These are phyloP conservation scores for Cydia pomonella DNA, from an alignment of 1,140 invertebrate genomes.

Conservation along the genomic window DNA sequence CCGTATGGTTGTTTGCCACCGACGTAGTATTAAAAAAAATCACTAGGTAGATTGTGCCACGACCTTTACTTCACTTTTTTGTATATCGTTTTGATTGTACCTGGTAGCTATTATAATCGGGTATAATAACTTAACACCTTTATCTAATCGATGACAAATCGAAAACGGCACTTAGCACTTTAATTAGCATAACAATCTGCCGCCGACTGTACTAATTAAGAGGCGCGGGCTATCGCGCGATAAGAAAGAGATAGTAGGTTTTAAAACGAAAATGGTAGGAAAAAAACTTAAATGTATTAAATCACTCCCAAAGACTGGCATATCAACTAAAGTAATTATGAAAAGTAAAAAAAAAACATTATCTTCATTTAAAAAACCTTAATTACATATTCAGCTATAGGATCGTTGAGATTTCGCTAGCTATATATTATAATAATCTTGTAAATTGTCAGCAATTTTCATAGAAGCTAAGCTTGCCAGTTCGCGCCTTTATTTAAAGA, in stretches of 20 bases:
- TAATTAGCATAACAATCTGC: constrained; percentile 34
- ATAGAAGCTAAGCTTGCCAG: no score
- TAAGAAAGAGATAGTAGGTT: constrained; percentile 20
- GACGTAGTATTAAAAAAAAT: no score
- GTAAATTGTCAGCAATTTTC: no score
- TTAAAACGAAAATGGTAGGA: neutral
- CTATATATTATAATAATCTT: no score
- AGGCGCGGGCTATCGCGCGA: constrained; percentile 1
- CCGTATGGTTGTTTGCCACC: no score
- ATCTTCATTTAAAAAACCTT: no score
- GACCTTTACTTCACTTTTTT: neutral
- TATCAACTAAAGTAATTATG: neutral
- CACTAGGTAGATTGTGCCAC: no score
- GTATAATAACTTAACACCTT: constrained; percentile 23
- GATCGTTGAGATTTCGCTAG: no score
- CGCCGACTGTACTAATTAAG: constrained; percentile 33
- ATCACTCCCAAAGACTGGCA: neutral
- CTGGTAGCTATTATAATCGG: constrained; percentile 11
- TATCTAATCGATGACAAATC: constrained; percentile 34
- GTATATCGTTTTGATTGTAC: neutral
- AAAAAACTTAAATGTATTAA: neutral
- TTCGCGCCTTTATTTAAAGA: no score
- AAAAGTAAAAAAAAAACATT: neutral
- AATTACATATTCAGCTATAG: no score
- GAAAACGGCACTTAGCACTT: constrained; percentile 31